phyloP scores from a whole-genome alignment of 2,113 vertebrate species.

The Peromyscus maniculatus region DNA sequence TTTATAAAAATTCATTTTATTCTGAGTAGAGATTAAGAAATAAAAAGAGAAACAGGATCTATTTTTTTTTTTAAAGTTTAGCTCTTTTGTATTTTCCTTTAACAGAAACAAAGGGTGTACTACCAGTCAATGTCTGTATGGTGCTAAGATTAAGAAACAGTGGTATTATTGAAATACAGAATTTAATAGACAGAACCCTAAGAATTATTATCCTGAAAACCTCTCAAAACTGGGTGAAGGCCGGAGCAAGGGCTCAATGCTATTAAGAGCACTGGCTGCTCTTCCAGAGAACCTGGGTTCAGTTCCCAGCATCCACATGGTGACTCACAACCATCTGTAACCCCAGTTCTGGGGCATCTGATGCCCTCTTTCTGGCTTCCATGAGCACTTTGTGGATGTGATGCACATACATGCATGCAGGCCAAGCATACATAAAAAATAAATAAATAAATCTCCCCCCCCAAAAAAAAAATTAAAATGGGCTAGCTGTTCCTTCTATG shows the following conservation, averaged over 20 bases:
- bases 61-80: neutral
- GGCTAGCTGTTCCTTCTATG: neutral
- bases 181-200: neutral
- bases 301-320: neutral
- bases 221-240: neutral
- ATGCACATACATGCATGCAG: no score
- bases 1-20: neutral
- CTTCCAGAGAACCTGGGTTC: neutral
- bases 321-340: neutral
- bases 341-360: neutral
- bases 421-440: neutral
- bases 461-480: neutral
- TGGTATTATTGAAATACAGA: neutral
- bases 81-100: neutral
- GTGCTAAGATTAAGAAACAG: neutral
- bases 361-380: neutral
- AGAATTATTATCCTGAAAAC: neutral
- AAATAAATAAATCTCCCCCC: neutral
- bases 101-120: neutral
- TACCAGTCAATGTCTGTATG: neutral
- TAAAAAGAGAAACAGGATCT: conserved; percentile 2
- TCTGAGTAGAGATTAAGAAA: neutral
- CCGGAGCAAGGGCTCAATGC: neutral
- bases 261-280: no score
- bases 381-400: neutral